Evolutionary conservation across 2,888 invertebrate genomes (phyloP).

Genomic region (Drosophila neutralis): DNA sequence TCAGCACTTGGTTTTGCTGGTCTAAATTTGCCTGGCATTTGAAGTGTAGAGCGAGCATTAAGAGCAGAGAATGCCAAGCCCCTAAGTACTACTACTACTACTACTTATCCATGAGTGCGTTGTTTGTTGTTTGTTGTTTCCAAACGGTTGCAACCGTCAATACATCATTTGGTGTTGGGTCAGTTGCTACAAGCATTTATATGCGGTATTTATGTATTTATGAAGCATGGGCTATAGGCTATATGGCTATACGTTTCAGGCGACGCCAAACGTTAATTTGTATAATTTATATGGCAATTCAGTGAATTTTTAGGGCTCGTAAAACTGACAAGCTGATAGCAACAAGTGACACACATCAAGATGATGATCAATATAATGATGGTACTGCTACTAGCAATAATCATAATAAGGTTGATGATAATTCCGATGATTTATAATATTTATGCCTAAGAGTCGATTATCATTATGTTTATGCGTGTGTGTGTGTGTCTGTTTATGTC

Average conservation of each 20-base stretch:
- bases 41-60: constrained; percentile 17
- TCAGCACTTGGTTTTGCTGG: background rate
- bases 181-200: constrained; percentile 29
- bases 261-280: constrained; percentile 49
- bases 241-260: constrained; percentile 8
- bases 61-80: background rate
- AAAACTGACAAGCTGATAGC: constrained; percentile 52
- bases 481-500: constrained; percentile 4
- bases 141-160: constrained; percentile 3
- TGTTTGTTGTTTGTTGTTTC: background rate
- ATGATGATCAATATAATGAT: background rate
- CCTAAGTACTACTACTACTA: constrained; percentile 1
- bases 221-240: constrained; percentile 12
- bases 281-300: constrained; percentile 75
- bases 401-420: constrained; percentile 41
- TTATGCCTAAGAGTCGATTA: constrained; percentile 58
- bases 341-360: constrained; percentile 57
- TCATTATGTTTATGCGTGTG: constrained; percentile 11
- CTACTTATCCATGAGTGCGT: background rate
- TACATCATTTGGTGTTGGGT: constrained; percentile 35
- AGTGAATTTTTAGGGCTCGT: constrained; percentile 51
- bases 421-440: constrained; percentile 56
- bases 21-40: constrained; percentile 21
- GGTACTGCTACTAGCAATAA: background rate
- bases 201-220: constrained; percentile 42